Percentiles rank a stretch among this genome's conserved stretches.
Evolutionary conservation across 2,113 vertebrate species (phyloP).

Genomic region (Megaleporinus macrocephalus): DNA sequence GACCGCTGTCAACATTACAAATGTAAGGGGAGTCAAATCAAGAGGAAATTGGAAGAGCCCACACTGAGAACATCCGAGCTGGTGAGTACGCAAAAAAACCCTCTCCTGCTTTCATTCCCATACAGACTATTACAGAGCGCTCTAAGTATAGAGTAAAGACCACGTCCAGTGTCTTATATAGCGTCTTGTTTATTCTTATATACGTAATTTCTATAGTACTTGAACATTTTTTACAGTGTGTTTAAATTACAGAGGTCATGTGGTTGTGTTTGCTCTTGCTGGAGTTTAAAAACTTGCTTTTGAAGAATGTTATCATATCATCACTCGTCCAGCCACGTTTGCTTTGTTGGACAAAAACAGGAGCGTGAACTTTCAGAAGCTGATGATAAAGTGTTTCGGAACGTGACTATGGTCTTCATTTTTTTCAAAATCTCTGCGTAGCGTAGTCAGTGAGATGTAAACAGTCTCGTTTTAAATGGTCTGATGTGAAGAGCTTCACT

Average conservation of each 20-base stretch:
- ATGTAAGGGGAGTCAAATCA: constrained; percentile 59
- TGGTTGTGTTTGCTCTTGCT: not conserved
- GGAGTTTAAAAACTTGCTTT: not conserved
- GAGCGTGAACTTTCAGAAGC: not conserved
- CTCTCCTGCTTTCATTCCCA: constrained; percentile 52
- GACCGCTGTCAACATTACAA: constrained; percentile 62
- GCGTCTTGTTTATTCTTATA: not conserved
- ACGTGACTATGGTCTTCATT: no score
- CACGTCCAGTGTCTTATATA: not conserved
- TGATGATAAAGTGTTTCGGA: not conserved
- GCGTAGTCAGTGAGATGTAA: no score
- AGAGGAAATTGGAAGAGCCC: constrained; percentile 54
- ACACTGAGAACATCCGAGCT: constrained; percentile 51
- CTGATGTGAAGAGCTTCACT: no score
- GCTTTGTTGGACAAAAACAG: not conserved
- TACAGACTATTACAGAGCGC: not conserved
- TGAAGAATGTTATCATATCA: not conserved
- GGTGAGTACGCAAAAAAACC: constrained; percentile 52
- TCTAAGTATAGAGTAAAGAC: not conserved
- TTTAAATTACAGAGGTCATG: not conserved
- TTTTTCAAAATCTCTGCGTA: no score
- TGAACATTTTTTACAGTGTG: no score
- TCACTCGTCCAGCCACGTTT: not conserved
- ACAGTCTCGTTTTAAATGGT: no score
- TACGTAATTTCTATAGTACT: not conserved